A percentile compares a stretch with the other conserved stretches of the same genome.
Conservation (phyloP, 2,797 vertebrate genomes). For the Cheirogaleus major region DNA sequence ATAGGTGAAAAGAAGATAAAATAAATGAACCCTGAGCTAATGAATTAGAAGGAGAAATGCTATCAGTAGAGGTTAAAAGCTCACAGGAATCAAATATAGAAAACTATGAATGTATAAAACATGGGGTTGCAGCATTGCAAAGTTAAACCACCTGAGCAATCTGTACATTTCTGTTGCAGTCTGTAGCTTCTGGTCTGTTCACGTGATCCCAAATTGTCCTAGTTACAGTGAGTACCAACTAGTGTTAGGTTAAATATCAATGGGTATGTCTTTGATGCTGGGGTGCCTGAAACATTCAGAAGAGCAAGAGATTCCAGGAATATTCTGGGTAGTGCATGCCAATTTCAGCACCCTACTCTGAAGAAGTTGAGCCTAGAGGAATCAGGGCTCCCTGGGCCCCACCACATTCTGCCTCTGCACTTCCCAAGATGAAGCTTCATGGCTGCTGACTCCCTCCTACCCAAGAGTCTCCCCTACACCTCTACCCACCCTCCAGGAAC, state of each 20-base stretch:
- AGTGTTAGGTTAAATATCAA: neutral
- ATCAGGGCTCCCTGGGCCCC: neutral
- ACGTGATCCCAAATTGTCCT: neutral
- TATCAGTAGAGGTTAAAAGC: neutral
- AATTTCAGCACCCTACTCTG: neutral
- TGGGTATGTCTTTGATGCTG: neutral
- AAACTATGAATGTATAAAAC: neutral
- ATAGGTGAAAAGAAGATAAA: neutral
- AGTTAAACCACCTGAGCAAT: neutral
- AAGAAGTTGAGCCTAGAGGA: neutral
- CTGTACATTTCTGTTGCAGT: rapidly evolving
- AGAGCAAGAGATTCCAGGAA: neutral
- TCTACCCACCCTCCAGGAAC: neutral
- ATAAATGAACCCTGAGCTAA: neutral
- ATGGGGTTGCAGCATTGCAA: rapidly evolving
- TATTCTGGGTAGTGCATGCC: neutral
- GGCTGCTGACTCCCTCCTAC: rapidly evolving
- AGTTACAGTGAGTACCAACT: neutral
- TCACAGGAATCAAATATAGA: neutral
- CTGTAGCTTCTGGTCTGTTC: neutral
- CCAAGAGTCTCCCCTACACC: too few relatives aligned
- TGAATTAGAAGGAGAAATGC: neutral
- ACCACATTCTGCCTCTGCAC: neutral
- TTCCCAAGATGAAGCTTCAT: neutral
- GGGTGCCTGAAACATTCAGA: neutral